These are phyloP conservation scores for Scaptomyza reducta DNA, from an alignment of 2,888 invertebrate species.

Conservation along the genomic window DNA sequence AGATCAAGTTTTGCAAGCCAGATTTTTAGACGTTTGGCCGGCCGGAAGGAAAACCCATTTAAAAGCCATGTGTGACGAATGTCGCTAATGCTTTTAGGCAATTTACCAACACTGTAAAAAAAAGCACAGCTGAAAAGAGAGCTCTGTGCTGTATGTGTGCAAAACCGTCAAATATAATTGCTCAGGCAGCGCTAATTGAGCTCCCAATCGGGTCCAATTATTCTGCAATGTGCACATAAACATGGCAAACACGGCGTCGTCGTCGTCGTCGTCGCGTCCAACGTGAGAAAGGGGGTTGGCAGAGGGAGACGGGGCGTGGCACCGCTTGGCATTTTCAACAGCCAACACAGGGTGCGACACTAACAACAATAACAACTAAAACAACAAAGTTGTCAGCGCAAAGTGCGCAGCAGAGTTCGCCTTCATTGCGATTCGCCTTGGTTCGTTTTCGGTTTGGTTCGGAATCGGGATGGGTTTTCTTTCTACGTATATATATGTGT, in stretches of 20 bases:
- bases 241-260: slow-evolving; percentile 35
- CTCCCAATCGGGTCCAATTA: slow-evolving; percentile 73
- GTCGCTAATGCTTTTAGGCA: slow-evolving; percentile 59
- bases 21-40: slow-evolving; percentile 37
- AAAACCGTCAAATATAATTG: slow-evolving; percentile 75
- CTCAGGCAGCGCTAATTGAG: slow-evolving; percentile 69
- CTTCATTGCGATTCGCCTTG: slow-evolving; percentile 8
- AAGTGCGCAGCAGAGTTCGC: slow-evolving; percentile 60
- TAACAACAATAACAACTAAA: slow-evolving; percentile 50
- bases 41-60: slow-evolving; percentile 73
- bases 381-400: slow-evolving; percentile 62
- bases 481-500: no score
- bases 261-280: slow-evolving; percentile 1
- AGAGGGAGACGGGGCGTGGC: slow-evolving; percentile 36
- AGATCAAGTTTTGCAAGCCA: slow-evolving; percentile 24
- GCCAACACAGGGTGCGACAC: slow-evolving; percentile 57
- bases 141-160: slow-evolving; percentile 35
- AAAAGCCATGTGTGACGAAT: slow-evolving; percentile 46
- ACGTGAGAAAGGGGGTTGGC: slow-evolving; percentile 47
- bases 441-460: slow-evolving; percentile 5
- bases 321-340: slow-evolving; percentile 4
- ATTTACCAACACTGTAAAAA: slow-evolving; percentile 62
- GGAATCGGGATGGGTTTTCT: slow-evolving; percentile 30
- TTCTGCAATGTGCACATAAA: slow-evolving; percentile 71
- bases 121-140: slow-evolving; percentile 4